Evolutionary conservation across 2,888 invertebrate species (phyloP).

Genomic region (Drosophila diplacantha): DNA sequence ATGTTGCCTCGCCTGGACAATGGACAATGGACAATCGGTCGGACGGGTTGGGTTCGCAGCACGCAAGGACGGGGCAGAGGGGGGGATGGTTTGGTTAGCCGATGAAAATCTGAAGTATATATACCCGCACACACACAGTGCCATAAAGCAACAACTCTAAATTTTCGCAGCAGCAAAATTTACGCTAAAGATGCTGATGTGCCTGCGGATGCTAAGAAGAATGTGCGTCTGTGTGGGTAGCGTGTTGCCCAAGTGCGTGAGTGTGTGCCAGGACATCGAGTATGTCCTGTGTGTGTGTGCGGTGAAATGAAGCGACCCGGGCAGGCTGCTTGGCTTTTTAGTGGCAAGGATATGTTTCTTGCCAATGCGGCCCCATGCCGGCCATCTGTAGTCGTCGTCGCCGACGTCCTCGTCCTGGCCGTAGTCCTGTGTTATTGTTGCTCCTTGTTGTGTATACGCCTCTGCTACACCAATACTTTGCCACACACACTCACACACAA

Average conservation of each 20-base stretch:
- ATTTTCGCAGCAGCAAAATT: slow-evolving; percentile 68
- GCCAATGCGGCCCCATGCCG: slow-evolving; percentile 43
- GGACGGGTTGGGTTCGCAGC: slow-evolving; percentile 36
- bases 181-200: slow-evolving; percentile 61
- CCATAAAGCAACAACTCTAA: slow-evolving; percentile 69
- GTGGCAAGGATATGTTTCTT: slow-evolving; percentile 44
- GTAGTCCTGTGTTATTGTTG: slow-evolving; percentile 46
- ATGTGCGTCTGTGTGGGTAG: slow-evolving; percentile 37
- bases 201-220: slow-evolving; percentile 46
- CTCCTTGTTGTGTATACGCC: slow-evolving; percentile 34
- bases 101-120: slow-evolving; percentile 68
- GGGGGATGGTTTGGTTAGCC: slow-evolving; percentile 32
- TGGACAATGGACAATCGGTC: slow-evolving; percentile 42
- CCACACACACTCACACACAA: not conserved
- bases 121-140: slow-evolving; percentile 41
- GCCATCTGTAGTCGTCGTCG: slow-evolving; percentile 33
- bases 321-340: slow-evolving; percentile 53
- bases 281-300: slow-evolving; percentile 18
- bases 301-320: slow-evolving; percentile 47
- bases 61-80: not conserved
- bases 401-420: slow-evolving; percentile 12
- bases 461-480: slow-evolving; percentile 9
- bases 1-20: slow-evolving; percentile 69
- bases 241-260: slow-evolving; percentile 22
- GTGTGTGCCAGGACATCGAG: slow-evolving; percentile 15